phyloP scores from a whole-genome alignment of 2,888 invertebrate species.

The Panzeria rudis region DNA sequence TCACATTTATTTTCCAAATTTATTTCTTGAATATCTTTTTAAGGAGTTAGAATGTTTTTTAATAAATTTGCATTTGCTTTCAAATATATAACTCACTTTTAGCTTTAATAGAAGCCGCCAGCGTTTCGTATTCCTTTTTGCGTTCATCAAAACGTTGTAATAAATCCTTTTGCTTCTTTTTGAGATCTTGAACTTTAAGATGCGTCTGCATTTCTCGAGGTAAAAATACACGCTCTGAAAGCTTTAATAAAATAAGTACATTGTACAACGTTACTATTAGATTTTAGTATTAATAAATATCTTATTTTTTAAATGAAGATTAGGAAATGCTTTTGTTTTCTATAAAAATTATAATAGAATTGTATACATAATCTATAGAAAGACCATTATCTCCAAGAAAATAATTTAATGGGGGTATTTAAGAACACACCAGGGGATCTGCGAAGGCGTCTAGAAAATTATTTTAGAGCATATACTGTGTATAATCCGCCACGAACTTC shows the following conservation, averaged over 20 bases:
- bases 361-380: no score
- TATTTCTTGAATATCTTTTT: conserved; percentile 79
- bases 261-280: no score
- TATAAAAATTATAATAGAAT: no score
- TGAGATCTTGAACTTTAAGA: conserved; percentile 78
- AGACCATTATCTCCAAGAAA: no score
- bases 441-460: no score
- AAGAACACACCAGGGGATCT: no score
- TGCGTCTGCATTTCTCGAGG: conserved; percentile 80
- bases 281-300: no score
- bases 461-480: no score
- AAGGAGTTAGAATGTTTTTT: not conserved
- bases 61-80: not conserved
- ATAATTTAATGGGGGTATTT: no score
- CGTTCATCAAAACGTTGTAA: conserved; percentile 74
- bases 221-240: conserved; percentile 77
- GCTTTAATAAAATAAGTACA: conserved; percentile 58
- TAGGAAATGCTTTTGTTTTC: no score
- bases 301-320: no score
- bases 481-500: no score
- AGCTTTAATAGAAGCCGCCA: conserved; percentile 77
- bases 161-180: conserved; percentile 74
- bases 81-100: conserved; percentile 77
- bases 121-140: conserved; percentile 76
- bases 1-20: conserved; percentile 77